Evolutionary conservation across 2,888 invertebrate genomes (phyloP), one percentile per base, ranked within the genome.

Genomic region (Sinhomidia bicolor): DNA sequence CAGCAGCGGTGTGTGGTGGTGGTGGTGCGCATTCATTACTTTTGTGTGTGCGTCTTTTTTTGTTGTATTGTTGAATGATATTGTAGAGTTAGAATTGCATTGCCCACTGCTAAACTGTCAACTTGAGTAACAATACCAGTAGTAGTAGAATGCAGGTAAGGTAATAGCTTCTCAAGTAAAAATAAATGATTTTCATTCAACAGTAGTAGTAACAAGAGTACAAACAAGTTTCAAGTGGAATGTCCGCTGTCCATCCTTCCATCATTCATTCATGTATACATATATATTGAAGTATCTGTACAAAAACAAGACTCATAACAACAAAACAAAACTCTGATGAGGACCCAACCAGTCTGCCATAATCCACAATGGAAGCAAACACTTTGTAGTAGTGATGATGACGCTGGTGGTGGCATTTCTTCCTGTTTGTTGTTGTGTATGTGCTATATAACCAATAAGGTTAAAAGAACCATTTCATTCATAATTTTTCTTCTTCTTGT

Each of bases 171-270:
- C 26, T 74, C 74, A 47, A 74, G 12, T 47, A 47, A 74, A 68
- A 68, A 23, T 74, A 26, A 74, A 74, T 74, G 29, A 47, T 26
- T 74, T 68, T 74, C 74, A 74, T 74, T 74, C 68, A 41, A 26
- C n/a, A 47, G 12, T 6, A 60, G n/a, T n/a, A n/a, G n/a, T n/a
- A n/a, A 71, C 44, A 44, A 23, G 44, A 44, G 14, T 44, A 14
- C 9, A 74, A 47, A 47, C 44, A 20, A 23, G 10, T 74, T 74
- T 47, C 1, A 23, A 14, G 29, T n/a, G 44, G 17, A 41, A 71
- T 20, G 32, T 65, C 6, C n/a, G 10, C 17, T 74, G 74, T 74
- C 74, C 74, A 47, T 44, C 62, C 17, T 57, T 29, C 14, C 51
- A 51, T n/a, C 51, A 17, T 57, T 9, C 62, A 62, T 29, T n/a